Percentiles rank a stretch among this genome's conserved stretches.
Evolutionary conservation across 2,888 invertebrate species (phyloP).

Genomic region (Coleophora flavipennella): DNA sequence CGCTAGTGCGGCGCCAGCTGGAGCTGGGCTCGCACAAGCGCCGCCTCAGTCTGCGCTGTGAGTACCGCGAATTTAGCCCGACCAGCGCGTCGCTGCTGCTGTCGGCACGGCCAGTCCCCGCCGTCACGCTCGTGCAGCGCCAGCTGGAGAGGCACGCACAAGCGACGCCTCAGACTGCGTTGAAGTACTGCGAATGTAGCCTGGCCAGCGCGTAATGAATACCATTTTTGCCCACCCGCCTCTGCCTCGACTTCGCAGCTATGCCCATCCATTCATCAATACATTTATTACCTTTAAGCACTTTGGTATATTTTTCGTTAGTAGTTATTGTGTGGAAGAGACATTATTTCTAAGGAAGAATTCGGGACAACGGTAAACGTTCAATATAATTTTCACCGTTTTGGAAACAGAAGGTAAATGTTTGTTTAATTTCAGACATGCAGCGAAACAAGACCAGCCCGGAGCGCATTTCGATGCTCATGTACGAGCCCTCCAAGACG

Average conservation of each 20-base stretch:
- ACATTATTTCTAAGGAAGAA: too few species aligned
- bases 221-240: too few species aligned
- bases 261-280: too few species aligned
- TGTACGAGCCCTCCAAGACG: slow-evolving; percentile 44
- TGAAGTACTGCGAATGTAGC: slow-evolving; percentile 28
- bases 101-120: slow-evolving; percentile 46
- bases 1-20: slow-evolving; percentile 46
- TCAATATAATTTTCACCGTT: too few species aligned
- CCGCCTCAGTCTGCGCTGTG: slow-evolving; percentile 50
- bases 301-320: too few species aligned
- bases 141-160: slow-evolving; percentile 46
- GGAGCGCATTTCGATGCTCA: slow-evolving; percentile 44
- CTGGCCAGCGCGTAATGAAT: slow-evolving; percentile 10
- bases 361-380: too few species aligned
- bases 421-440: too few species aligned
- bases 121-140: slow-evolving; percentile 46
- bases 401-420: too few species aligned
- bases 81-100: slow-evolving; percentile 15
- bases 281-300: too few species aligned
- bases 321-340: too few species aligned
- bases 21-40: slow-evolving; percentile 42
- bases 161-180: slow-evolving; percentile 46
- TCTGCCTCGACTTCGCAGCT: too few species aligned
- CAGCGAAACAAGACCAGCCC: slow-evolving; percentile 61
- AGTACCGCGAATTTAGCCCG: slow-evolving; percentile 20